Base-by-base conservation (phyloP, 2,888 invertebrate genomes). In the Cantharis nigra region DNA sequence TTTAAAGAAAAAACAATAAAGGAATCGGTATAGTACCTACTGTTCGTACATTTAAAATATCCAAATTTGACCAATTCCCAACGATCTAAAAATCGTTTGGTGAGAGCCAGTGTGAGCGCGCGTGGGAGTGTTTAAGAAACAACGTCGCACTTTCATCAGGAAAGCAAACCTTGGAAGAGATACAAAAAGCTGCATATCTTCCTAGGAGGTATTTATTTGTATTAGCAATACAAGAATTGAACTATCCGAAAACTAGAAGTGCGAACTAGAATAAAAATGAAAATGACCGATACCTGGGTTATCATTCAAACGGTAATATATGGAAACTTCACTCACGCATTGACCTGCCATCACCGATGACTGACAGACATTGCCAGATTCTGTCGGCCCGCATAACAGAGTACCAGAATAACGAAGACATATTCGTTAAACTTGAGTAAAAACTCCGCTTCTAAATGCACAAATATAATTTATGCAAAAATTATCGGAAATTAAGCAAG, bases 401-500 rank as follows among this genome's bases (percentile, higher is more conserved):
- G 74, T 14, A 77, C 16, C 83, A 85, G 81, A 70, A 82, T 14
- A 7, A 10, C n/a, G 26, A 76, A 69, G 81, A 81, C 75, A 71
- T 69, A 69, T 74, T 62, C 16, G 16, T 23, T 63, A 10, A 23
- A 49, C 16, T 67, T 16, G 62, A 72, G 26, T 62, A 13, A 69
- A 30, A 20, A 33, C 64, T 26, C 74, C 69, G 23, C 70, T 63
- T 71, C 75, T 49, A 49, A 49, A 49, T 49, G n/a, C 49, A 49
- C n/a, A 49, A 75, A 75, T 79, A 80, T 85, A 87, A 86, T 86
- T 86, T 87, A 87, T 87, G 86, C 86, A 87, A 84, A 84, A 86
- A 87, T 87, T 87, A 87, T 86, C 85, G 86, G 85, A 86, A 86
- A 87, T 87, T 86, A 85, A 86, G 82, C 85, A 83, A 83, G 79